Percentiles rank a stretch among this genome's conserved stretches.
phyloP scores from a whole-genome alignment of 2,113 vertebrate genomes.

The Etia nguti region DNA sequence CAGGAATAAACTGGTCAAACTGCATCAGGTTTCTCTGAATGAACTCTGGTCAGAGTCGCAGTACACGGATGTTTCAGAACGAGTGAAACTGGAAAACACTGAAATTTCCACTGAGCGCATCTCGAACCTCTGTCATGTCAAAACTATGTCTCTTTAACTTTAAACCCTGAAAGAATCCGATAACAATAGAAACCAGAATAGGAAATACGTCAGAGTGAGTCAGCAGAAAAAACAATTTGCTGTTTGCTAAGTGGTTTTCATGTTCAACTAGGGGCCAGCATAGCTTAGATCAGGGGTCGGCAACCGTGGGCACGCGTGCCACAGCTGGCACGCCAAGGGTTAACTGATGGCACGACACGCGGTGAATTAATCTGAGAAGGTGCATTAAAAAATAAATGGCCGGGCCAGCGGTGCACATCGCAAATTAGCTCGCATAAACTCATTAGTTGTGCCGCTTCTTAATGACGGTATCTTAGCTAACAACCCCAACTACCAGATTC shows the following conservation, averaged over 20 bases:
- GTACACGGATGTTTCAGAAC: not conserved
- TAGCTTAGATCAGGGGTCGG: too few relatives aligned
- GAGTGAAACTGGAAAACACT: not conserved
- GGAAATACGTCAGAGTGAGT: not conserved
- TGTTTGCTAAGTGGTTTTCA: not conserved
- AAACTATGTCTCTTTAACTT: not conserved
- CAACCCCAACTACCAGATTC: too few relatives aligned
- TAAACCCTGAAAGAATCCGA: not conserved
- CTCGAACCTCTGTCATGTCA: accelerated
- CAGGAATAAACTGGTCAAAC: not conserved
- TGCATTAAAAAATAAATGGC: too few relatives aligned
- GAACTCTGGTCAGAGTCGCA: not conserved
- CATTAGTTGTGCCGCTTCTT: too few relatives aligned
- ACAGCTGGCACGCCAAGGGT: too few relatives aligned
- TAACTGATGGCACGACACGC: too few relatives aligned
- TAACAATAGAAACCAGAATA: not conserved
- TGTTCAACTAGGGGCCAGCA: not conserved
- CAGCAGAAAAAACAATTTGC: not conserved
- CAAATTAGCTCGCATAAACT: too few relatives aligned
- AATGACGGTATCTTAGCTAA: too few relatives aligned
- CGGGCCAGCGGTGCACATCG: too few relatives aligned
- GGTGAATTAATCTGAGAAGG: too few relatives aligned
- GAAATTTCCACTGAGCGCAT: not conserved
- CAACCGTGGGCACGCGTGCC: too few relatives aligned
- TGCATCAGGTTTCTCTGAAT: not conserved